A percentile compares a stretch with the other conserved stretches of the same genome.
These are phyloP conservation scores for Epinephelus awoara DNA, from an alignment of 2,797 vertebrate genomes.

Conservation along the genomic window DNA sequence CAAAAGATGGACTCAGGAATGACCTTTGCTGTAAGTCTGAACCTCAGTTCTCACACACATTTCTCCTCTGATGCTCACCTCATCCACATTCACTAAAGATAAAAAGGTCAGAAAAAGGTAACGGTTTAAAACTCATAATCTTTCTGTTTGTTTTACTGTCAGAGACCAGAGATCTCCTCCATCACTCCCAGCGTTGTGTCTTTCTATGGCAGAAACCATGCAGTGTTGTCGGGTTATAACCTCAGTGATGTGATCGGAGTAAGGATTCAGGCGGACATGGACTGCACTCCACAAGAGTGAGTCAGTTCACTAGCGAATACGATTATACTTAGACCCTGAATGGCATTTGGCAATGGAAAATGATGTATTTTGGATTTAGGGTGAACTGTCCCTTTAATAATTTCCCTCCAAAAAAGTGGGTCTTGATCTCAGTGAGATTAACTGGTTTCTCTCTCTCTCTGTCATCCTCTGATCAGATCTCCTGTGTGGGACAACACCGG, in stretches of 20 bases:
- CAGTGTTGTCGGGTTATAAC: constrained; percentile 87
- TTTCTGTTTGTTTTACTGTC: constrained; percentile 39
- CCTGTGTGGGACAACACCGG: constrained; percentile 84
- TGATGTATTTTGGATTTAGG: no score
- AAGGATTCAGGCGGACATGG: constrained; percentile 83
- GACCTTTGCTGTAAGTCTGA: constrained; percentile 68
- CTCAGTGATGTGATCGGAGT: constrained; percentile 85
- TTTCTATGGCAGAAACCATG: constrained; percentile 88
- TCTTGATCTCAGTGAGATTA: not conserved
- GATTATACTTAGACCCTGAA: not conserved
- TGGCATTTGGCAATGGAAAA: not conserved
- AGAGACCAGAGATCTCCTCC: constrained; percentile 85
- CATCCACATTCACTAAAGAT: not conserved
- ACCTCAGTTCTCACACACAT: not conserved
- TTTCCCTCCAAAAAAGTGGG: not conserved
- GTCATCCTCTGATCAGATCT: constrained; percentile 76
- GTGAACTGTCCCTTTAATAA: no score
- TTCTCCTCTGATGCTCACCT: not conserved
- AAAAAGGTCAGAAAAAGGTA: not conserved
- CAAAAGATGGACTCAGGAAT: not conserved
- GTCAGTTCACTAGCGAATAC: constrained; percentile 53
- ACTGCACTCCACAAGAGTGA: constrained; percentile 89
- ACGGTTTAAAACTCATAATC: not conserved
- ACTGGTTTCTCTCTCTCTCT: not conserved
- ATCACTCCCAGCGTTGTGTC: constrained; percentile 87